phyloP scores from a whole-genome alignment of 2,113 vertebrate genomes.

The Bubo blakistoni region DNA sequence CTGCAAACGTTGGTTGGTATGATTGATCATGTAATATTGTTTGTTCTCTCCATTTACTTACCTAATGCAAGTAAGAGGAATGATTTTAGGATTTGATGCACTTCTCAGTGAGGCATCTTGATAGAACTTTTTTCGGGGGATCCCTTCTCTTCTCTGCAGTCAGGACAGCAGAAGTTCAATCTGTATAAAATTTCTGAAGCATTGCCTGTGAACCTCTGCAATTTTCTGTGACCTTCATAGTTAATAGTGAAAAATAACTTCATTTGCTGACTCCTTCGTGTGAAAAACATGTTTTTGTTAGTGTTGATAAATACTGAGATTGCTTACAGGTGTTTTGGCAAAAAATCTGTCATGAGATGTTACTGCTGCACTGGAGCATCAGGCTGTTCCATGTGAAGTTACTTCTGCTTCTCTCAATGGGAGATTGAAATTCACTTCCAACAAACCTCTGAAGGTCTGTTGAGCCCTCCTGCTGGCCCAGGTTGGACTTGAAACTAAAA shows the following conservation, averaged over 20 bases:
- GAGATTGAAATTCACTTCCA: not conserved
- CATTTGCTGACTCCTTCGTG: not conserved
- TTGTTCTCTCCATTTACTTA: not conserved
- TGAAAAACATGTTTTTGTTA: not conserved
- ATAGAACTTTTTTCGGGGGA: not conserved
- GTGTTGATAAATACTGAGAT: not conserved
- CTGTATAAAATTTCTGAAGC: not conserved
- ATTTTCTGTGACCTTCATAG: not conserved
- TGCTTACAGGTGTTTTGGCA: not conserved
- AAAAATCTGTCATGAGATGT: not conserved
- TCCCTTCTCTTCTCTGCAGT: not conserved
- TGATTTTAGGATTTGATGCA: not conserved
- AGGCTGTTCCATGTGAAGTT: not conserved
- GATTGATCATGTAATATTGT: not conserved
- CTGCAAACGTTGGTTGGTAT: not conserved
- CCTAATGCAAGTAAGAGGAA: not conserved
- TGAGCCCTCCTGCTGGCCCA: not conserved
- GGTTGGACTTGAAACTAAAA: not conserved
- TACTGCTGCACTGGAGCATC: not conserved
- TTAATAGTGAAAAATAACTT: not conserved
- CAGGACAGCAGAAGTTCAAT: not conserved
- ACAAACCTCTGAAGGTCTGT: not conserved
- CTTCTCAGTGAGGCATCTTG: not conserved
- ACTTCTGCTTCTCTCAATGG: not conserved
- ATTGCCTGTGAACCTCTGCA: not conserved